Evolutionary conservation across 2,888 invertebrate species (phyloP), one percentile per base, ranked within the genome.

Genomic region (Stenurella melanura): DNA sequence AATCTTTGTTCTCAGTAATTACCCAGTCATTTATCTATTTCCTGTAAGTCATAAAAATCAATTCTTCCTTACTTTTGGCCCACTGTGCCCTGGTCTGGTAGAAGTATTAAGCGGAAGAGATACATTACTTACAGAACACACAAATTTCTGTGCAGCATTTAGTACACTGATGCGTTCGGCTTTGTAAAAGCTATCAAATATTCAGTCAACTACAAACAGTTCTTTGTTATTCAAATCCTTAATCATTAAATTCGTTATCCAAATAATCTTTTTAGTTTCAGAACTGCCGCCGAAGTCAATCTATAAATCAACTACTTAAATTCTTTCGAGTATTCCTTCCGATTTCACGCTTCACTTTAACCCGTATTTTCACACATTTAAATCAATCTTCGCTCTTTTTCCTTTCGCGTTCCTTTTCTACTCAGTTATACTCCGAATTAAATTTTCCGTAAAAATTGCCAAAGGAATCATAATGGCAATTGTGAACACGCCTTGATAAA

Each of bases 301-400:
- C 84, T 82, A 85, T 85, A 85, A 85, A 85, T 85, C 85, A 85
- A 83, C 78, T 81, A 80, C 83, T 81, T 80, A 82, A 83, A 80
- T 83, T 81, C 80, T 80, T 84, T 79, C 75, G 64, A 76, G 81
- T 77, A 80, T 77, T 78, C 80, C 74, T 75, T 67, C 79, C 81
- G 81, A 84, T 84, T 85, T 84, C 79, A 81, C 84, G 81, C 82
- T 80, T 78, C 83, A 83, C 84, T 84, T 83, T 83, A 78, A 80
- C 81, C 75, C 76, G 79, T 77, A 80, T 83, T 84, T 83, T 85
- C 80, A 81, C 83, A 80, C 84, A 82, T 82, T 84, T 84, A 81
- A 81, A 83, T 81, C 81, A 80, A 83, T 81, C 81, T 81, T 79
- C 66, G 77, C 73, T 71, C 75, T 78, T 74, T 74, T 69, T 76